Base-by-base conservation (phyloP, 2,113 vertebrate species). In the Poecile atricapillus region DNA sequence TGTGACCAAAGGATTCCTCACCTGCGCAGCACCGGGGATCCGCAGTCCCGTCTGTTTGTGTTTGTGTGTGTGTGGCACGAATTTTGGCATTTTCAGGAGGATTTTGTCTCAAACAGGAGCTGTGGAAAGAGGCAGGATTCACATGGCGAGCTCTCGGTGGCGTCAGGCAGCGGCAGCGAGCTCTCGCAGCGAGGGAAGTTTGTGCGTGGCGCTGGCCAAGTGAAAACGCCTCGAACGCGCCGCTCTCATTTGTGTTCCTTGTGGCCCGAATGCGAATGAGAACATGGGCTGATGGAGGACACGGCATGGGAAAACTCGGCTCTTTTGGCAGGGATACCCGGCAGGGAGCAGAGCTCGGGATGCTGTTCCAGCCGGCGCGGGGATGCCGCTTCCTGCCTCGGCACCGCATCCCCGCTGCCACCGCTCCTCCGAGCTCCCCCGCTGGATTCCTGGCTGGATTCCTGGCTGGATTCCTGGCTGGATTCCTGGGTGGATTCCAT, bases 211-310 rank as follows among this genome's bases (percentile, higher is more conserved):
- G 46, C 97, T 93, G 98, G 98, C 98, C 97, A 97, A 97, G 97
- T 87, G 91, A 98, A 98, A 98, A 98, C 95, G 97, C 98, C 97
- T 97, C 89, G 97, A 89, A 95, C n/a, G 94, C 93, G 94, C 98
- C 97, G 95, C 95, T 95, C 97, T 97, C 98, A 97, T 98, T 98
- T 98, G 97, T 98, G 97, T 98, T 98, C 98, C 98, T 97, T 95
- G 97, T 43, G 79, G 96, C 95, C 96, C 97, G 98, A 95, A 98
- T 98, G 97, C 96, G 97, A 98, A 98, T 97, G 98, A 97, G 97
- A 98, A 97, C 98, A 97, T 95, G 96, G 96, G 96, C 98, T 98
- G 96, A 97, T 96, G 98, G 98, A 97, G 98, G 83, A 18, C 79
- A 37, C 24, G 21, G 70, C 27, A 5, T 60, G 73, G 56, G 85